Base-by-base conservation (phyloP, 2,113 vertebrate genomes). In the Corvus cornix region DNA sequence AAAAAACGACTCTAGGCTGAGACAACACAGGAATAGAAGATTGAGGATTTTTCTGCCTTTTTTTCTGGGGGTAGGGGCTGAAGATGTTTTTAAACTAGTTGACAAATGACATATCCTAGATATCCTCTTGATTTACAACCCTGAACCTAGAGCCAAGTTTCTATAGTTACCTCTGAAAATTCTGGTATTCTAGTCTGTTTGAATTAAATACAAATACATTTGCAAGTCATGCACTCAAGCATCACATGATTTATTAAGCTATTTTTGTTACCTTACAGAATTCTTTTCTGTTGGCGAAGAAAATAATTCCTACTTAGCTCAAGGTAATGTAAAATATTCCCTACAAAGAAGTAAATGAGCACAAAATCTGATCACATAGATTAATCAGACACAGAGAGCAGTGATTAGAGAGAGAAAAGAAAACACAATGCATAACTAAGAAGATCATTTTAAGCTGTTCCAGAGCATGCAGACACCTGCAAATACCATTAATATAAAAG, bases 401-500 rank as follows among this genome's bases (percentile, higher is more conserved):
- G 43, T 23, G 59, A 76, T 55, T 20, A 78, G 33, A 93, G 21
- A 82, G 41, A 84, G 30, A 83, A 81, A 70, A 70, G 16, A 91
- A 84, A 87, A 68, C 23, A 80, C 3, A 49, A 28, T 16, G 24
- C 56, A 13, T 41, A 79, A 80, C 26, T 24, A 43, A 66, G 48
- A 82, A 60, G n/a, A 77, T 41, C 0, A 23, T 30, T 89, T 91
- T 55, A 91, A 87, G 52, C 74, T 77, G 81, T 66, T 77, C 52
- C 79, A 93, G 66, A 72, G 44, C 20, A 52, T 16, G 31, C 7
- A 90, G 88, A 75, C 88, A 96, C 64, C 93, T 94, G 92, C 68
- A 93, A 96, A 92, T 39, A 84, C 53, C 86, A 90, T 96, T 75
- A 87, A 81, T 81, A 56, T 16, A 52, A 86, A 94, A 90, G 68